Conservation (phyloP, 2,797 vertebrate species). For the Tarsius wallacei region DNA sequence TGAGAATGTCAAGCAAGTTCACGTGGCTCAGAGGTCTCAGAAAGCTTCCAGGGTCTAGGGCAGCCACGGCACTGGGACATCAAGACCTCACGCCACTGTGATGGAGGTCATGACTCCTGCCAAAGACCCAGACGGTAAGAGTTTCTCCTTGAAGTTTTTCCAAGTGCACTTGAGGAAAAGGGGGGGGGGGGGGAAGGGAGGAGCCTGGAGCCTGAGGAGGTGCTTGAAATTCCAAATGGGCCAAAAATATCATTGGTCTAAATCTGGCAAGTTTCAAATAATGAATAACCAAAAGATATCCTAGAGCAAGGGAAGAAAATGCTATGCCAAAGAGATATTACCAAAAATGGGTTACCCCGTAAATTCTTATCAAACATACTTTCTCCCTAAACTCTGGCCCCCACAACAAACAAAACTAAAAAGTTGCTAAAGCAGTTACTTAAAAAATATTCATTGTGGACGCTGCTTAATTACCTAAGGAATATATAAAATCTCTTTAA, state of each 20-base stretch:
- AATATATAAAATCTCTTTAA: constrained; percentile 55
- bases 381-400: constrained; percentile 40
- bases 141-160: neutral
- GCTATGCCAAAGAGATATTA: neutral
- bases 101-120: neutral
- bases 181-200: too few relatives aligned
- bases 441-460: constrained; percentile 13
- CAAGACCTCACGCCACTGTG: neutral
- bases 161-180: neutral
- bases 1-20: neutral
- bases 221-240: constrained; percentile 22
- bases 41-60: neutral
- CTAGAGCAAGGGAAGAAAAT: constrained; percentile 41
- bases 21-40: neutral
- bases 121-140: neutral
- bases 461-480: constrained; percentile 18
- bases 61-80: neutral
- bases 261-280: constrained; percentile 31
- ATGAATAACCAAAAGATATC: constrained; percentile 38
- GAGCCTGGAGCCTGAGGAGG: neutral
- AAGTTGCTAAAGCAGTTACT: constrained; percentile 11
- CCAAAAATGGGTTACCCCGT: neutral
- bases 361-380: constrained; percentile 40
- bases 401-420: neutral
- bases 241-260: constrained; percentile 39